Conservation (phyloP, 2,797 vertebrate genomes). For the Dipus sagitta region DNA sequence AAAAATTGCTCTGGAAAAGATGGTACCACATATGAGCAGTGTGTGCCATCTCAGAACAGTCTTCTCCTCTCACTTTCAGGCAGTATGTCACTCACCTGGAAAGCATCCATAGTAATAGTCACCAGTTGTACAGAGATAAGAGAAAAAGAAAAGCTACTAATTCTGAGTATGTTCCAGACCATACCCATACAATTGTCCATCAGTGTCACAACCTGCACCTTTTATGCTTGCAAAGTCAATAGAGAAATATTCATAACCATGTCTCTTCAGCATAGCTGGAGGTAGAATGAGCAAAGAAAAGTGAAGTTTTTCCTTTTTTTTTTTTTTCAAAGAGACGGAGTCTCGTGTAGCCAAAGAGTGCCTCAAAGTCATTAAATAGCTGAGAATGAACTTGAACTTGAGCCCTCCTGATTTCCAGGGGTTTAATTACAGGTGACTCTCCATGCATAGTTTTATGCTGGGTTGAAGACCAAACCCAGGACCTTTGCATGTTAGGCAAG, state of each 20-base stretch:
- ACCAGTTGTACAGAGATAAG: background rate
- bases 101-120: background rate
- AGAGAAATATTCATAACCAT: background rate
- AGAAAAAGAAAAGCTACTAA: background rate
- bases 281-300: background rate
- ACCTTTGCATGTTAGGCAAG: background rate
- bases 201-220: fast-evolving
- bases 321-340: no score
- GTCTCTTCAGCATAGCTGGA: background rate
- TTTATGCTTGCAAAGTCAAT: background rate
- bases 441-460: background rate
- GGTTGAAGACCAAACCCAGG: background rate
- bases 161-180: background rate
- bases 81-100: fast-evolving
- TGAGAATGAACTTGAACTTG: no score
- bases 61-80: background rate
- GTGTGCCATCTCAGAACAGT: fast-evolving
- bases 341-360: no score
- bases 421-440: background rate
- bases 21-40: background rate
- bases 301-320: background rate
- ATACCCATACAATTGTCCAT: fast-evolving
- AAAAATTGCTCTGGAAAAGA: background rate
- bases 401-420: background rate
- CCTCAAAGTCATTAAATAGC: no score